A percentile compares a stretch with the other conserved stretches of the same genome.
phyloP scores from a whole-genome alignment of 2,888 invertebrate species.

The Teleiodes luculella region DNA sequence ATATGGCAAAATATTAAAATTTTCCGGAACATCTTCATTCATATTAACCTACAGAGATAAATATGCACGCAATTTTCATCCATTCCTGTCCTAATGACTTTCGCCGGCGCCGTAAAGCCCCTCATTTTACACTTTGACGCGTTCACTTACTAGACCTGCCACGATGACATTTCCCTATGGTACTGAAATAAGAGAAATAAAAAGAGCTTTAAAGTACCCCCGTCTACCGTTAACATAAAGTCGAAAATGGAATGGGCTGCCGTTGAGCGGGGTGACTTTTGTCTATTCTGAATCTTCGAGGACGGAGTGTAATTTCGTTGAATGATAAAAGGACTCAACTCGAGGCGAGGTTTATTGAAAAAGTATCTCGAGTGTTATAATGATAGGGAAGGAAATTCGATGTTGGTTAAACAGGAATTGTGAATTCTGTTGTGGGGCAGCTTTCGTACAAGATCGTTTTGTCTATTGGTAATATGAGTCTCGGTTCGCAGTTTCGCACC shows the following conservation, averaged over 20 bases:
- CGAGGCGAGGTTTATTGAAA: constrained; percentile 29
- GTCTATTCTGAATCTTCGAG: constrained; percentile 71
- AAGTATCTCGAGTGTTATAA: constrained; percentile 23
- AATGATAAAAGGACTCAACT: constrained; percentile 46
- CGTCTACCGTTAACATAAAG: constrained; percentile 44
- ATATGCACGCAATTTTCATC: constrained; percentile 77
- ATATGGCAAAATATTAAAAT: constrained; percentile 11
- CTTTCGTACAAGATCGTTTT: constrained; percentile 56
- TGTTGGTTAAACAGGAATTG: constrained; percentile 26
- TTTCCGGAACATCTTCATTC: constrained; percentile 32
- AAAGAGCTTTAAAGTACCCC: constrained; percentile 36
- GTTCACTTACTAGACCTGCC: constrained; percentile 74
- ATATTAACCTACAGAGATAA: constrained; percentile 71
- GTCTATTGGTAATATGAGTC: constrained; percentile 73
- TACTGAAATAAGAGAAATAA: constrained; percentile 38
- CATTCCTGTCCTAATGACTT: constrained; percentile 78
- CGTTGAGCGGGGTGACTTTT: constrained; percentile 59
- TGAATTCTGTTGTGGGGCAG: constrained; percentile 26
- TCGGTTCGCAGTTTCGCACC: constrained; percentile 72
- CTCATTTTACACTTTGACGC: constrained; percentile 79
- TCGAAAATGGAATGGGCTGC: constrained; percentile 41
- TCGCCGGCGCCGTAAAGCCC: constrained; percentile 75
- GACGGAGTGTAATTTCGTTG: constrained; percentile 60
- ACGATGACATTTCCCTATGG: constrained; percentile 71
- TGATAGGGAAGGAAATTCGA: background rate